Conservation (phyloP, 2,113 vertebrate genomes). For the Electrona antarctica region DNA sequence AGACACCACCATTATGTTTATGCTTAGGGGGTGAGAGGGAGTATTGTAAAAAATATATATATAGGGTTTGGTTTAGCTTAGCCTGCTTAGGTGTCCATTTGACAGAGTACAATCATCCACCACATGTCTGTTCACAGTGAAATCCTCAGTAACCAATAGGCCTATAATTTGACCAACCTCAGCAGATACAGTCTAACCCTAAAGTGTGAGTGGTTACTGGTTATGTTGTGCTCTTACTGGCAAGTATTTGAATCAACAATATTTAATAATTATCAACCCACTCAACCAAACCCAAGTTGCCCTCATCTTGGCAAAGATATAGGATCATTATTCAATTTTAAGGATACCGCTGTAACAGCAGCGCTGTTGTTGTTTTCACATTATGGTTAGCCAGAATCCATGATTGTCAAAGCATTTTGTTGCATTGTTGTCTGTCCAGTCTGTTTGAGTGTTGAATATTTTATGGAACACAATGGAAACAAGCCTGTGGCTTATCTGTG, state of each 20-base stretch:
- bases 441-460: no score
- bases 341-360: no score
- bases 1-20: neutral
- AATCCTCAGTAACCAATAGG: no score
- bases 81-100: constrained; percentile 60
- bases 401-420: no score
- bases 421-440: no score
- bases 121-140: constrained; percentile 34
- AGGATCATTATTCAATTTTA: neutral
- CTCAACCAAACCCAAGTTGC: no score
- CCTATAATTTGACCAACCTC: constrained; percentile 40
- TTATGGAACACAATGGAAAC: no score
- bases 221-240: constrained; percentile 34
- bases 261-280: no score
- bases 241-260: constrained; percentile 25
- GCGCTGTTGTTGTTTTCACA: no score
- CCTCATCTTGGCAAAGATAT: constrained; percentile 1
- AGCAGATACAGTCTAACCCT: constrained; percentile 51
- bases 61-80: constrained; percentile 55
- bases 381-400: no score
- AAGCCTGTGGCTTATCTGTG: no score
- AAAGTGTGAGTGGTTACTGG: constrained; percentile 43
- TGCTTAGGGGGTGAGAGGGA: neutral
- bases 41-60: constrained; percentile 33
- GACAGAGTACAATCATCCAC: constrained; percentile 52